Evolutionary conservation across 2,888 invertebrate genomes (phyloP), one percentile per base, ranked within the genome.

Genomic region (Volucella zonaria): DNA sequence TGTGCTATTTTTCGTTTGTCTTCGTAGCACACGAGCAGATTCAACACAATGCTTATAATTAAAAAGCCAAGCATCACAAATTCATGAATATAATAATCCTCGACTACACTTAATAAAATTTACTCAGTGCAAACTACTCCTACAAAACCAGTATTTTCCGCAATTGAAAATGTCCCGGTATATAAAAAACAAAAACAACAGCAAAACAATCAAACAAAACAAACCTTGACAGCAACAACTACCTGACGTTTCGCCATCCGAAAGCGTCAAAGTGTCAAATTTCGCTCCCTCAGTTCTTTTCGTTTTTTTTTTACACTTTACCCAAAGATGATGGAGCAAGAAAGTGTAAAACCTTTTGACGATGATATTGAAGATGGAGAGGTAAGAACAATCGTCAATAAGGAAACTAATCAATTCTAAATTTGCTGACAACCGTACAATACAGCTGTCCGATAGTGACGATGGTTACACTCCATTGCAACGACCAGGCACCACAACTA

Each of bases 361-460:
- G 93, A 93, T 87, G 95, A 94, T 90, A 91, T 94, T 82, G 94
- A 95, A 89, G 95, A 95, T 83, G 95, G 95, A 88, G 95, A 95
- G 93, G 95, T 95, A 92, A 93, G 92, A 82, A 18, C 40, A 11
- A 45, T 10, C n/a, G 43, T 11, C 12, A 12, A 15, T n/a, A 15
- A 18, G 9, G 59, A 66, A 51, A 56, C 12, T 23, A 3, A n/a
- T 11, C 11, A 47, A 12, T 3, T 6, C 11, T 31, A 70, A 51
- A 62, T 49, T 68, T 11, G 79, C 61, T 67, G 71, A 70, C 80
- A 76, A 18, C 42, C 0, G 43, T 31, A 10, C 43, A 8, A 43
- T 51, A 62, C 75, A 91, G 91, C 82, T 92, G 76, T 90, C 90
- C 43, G 90, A 89, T 18, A 90, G 91, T 68, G 90, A 91, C 58